Conservation (phyloP, 2,113 vertebrate genomes). For the Lota lota region DNA sequence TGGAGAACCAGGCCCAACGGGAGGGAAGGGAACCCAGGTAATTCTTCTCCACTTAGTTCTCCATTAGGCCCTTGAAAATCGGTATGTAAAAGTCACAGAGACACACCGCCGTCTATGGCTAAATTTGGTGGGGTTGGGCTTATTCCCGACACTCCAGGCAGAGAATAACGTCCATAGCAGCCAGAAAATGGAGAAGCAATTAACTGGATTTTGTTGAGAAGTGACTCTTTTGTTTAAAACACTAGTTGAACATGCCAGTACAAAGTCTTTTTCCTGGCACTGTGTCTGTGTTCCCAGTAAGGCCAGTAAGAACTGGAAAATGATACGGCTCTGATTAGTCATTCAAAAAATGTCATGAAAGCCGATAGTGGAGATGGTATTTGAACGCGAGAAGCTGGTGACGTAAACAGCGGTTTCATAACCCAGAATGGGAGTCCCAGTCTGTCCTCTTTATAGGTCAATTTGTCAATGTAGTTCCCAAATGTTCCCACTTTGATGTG, state of each 20-base stretch:
- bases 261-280: slow-evolving; percentile 2
- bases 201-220: not conserved
- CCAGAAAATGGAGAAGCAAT: slow-evolving; percentile 4
- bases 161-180: slow-evolving; percentile 6
- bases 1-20: slow-evolving; percentile 82
- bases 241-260: not conserved
- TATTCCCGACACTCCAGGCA: not conserved
- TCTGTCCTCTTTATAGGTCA: no score
- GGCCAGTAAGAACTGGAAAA: not conserved
- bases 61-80: no score
- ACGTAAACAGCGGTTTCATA: slow-evolving; percentile 4
- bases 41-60: slow-evolving; percentile 43
- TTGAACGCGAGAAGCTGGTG: not conserved
- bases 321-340: not conserved
- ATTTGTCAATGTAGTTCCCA: no score
- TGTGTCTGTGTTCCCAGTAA: not conserved
- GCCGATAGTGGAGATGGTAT: not conserved
- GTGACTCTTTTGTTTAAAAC: slow-evolving; percentile 8
- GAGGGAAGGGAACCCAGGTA: slow-evolving; percentile 84
- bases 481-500: no score
- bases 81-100: not conserved
- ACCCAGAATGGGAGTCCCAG: slow-evolving; percentile 7
- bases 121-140: not conserved
- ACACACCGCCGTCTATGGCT: not conserved
- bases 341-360: not conserved